Evolutionary conservation across 2,113 vertebrate species (phyloP).

Genomic region (Corythoichthys intestinalis): DNA sequence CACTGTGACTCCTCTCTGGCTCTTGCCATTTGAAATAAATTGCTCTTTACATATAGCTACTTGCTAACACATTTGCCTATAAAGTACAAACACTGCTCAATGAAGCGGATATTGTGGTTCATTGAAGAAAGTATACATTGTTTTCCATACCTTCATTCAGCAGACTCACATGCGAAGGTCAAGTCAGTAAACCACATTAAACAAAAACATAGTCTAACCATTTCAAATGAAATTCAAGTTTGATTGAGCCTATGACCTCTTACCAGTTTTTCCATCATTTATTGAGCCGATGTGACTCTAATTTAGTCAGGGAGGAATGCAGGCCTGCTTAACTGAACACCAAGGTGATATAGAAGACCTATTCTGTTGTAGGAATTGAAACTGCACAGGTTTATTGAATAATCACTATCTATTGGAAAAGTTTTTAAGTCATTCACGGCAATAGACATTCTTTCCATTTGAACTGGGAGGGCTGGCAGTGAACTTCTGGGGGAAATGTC

Average conservation of each 20-base stretch:
- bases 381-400: not conserved
- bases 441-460: too few relatives aligned
- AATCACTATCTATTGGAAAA: not conserved
- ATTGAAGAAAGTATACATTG: not conserved
- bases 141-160: not conserved
- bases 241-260: not conserved
- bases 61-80: conserved; percentile 5
- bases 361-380: not conserved
- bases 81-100: not conserved
- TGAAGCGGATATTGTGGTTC: not conserved
- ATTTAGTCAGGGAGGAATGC: too few relatives aligned
- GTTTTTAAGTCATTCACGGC: not conserved
- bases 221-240: not conserved
- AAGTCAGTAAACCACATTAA: not conserved
- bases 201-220: not conserved
- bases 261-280: not conserved
- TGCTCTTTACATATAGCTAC: conserved; percentile 9
- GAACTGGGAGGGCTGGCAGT: too few relatives aligned
- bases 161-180: not conserved
- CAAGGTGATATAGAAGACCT: not conserved
- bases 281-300: not conserved
- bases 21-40: conserved; percentile 7
- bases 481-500: conserved; percentile 78
- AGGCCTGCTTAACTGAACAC: too few relatives aligned
- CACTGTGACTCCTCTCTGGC: not conserved